Base-by-base conservation (phyloP, 2,113 vertebrate genomes). In the Myotis lucifugus region DNA sequence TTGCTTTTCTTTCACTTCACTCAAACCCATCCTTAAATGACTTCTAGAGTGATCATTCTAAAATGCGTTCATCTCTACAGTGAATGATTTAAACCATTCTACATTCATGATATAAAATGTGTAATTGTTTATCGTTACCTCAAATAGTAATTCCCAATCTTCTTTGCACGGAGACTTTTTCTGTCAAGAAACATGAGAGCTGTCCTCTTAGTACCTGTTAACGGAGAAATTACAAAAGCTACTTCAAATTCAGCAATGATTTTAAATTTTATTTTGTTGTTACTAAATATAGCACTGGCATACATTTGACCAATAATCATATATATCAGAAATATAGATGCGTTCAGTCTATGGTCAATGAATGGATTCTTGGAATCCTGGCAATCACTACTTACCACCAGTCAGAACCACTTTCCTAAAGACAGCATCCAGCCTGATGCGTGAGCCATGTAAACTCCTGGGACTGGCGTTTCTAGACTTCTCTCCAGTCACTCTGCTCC, bases 251-350 rank as follows among this genome's bases (percentile, higher is more conserved):
- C 29, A 67, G 52, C 72, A 66, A 66, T n/a, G 81, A 23, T 59
- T 72, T 90, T 40, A 64, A 40, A 40, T 94, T 82, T 93, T 93
- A 81, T 73, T 88, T 90, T 88, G 15, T 67, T 61, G 79, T 67
- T 77, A 46, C 89, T 56, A 78, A 66, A 46, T 29, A 15, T 42
- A 73, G 2, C 40, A 69, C 9, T 76, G 11, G 46, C 6, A 85
- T 48, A 54, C 18, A 54, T 67, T 76, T 70, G 40, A 88, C 21
- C 6, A n/a, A 54, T 14, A 77, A 25, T 73, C 46, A 70, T 72
- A 34, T 59, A 88, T 79, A 50, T 61, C n/a, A 84, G 32, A 86
- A 88, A 87, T 18, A 52, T 37, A 96, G 67, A 96, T 66, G 29
- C 19, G n/a, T 94, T 90, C 32, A n/a, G 23, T 70, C 50, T 69